Conservation (phyloP, 2,888 invertebrate species). For the Cantharis nigra region DNA sequence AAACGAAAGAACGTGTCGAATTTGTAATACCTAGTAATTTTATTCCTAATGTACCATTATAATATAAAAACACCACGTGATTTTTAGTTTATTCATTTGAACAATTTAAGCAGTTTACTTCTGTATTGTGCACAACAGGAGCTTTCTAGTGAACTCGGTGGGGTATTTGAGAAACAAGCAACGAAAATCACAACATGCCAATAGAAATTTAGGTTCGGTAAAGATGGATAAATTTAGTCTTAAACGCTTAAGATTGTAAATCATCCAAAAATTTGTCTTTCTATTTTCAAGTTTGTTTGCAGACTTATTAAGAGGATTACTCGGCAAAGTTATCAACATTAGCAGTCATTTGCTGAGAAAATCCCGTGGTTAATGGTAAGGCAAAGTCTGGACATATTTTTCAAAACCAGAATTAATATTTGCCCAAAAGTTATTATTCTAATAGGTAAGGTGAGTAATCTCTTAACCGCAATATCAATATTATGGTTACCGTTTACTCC, state of each 20-base stretch:
- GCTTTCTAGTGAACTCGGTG: slow-evolving; percentile 20
- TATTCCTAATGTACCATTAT: slow-evolving; percentile 4
- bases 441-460: neutral
- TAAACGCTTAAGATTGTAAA: neutral
- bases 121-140: slow-evolving; percentile 24
- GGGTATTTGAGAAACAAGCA: slow-evolving; percentile 14
- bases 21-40: neutral
- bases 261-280: neutral
- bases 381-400: no score
- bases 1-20: neutral
- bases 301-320: neutral
- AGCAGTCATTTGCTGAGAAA: neutral
- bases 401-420: neutral
- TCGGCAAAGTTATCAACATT: neutral
- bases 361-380: no score
- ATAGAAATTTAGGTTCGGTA: slow-evolving; percentile 1
- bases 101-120: slow-evolving; percentile 16
- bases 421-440: neutral
- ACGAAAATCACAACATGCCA: slow-evolving; percentile 24
- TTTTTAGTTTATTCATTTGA: neutral
- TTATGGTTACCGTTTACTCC: neutral
- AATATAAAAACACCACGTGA: slow-evolving; percentile 7
- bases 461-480: neutral
- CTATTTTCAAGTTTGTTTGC: neutral
- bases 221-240: neutral